phyloP scores from a whole-genome alignment of 2,888 invertebrate species.

The Microplitis manilae region DNA sequence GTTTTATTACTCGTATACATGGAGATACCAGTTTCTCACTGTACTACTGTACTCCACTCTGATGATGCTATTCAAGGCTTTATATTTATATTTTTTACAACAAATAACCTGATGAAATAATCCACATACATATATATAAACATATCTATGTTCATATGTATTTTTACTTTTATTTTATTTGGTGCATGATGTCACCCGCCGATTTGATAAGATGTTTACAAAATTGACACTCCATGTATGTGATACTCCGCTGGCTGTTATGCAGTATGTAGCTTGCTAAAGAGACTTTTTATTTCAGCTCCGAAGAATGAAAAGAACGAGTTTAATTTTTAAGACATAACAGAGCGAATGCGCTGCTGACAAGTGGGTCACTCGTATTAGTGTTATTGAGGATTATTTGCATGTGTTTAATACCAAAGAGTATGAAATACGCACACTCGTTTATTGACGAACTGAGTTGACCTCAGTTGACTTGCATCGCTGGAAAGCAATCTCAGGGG shows the following conservation, averaged over 20 bases:
- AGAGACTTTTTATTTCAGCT: no score
- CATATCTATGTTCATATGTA: no score
- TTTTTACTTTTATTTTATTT: background rate
- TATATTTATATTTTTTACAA: no score
- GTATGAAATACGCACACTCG: constrained; percentile 23
- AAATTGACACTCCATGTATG: background rate
- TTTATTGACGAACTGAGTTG: constrained; percentile 44
- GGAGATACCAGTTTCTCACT: background rate
- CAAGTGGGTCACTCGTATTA: background rate
- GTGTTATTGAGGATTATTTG: background rate
- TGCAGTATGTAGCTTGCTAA: no score
- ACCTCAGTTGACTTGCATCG: constrained; percentile 43
- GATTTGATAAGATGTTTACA: background rate
- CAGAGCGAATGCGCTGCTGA: background rate
- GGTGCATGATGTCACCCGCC: background rate
- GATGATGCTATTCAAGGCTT: background rate
- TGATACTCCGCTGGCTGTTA: no score
- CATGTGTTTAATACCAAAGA: constrained; percentile 13
- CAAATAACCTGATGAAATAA: no score
- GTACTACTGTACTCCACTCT: background rate
- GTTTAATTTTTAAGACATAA: no score
- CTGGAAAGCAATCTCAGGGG: constrained; percentile 24
- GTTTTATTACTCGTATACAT: constrained; percentile 4
- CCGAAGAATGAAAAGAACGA: no score
- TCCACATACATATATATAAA: no score